Evolutionary conservation across 2,797 vertebrate genomes (phyloP).

Genomic region (Mycteria americana): DNA sequence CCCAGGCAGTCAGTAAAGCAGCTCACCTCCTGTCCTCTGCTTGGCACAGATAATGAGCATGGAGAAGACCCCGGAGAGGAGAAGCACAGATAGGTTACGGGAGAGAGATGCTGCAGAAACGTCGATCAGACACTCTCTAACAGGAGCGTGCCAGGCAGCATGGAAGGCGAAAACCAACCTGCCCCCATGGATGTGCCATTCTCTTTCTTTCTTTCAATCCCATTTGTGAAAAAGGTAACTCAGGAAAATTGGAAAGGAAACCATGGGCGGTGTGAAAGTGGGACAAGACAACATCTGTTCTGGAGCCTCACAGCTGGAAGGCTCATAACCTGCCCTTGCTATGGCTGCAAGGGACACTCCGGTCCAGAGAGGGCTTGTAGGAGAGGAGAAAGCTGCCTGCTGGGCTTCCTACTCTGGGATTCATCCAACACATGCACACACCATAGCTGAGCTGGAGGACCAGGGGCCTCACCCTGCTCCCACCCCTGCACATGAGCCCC

Average conservation of each 20-base stretch:
- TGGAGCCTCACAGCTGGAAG: not conserved
- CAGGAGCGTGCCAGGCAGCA: not conserved
- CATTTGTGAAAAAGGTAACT: not conserved
- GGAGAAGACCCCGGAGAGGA: not conserved
- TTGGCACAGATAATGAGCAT: not conserved
- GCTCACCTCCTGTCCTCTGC: not conserved
- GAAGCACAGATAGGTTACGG: not conserved
- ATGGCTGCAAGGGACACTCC: not conserved
- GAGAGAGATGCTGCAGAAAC: not conserved
- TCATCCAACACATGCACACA: not conserved
- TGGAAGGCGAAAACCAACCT: not conserved
- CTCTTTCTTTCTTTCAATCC: not conserved
- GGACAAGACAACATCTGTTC: not conserved
- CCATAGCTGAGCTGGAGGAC: not conserved
- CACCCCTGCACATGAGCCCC: not conserved
- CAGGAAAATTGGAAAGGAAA: not conserved
- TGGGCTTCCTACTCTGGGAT: not conserved
- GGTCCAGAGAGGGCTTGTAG: not conserved
- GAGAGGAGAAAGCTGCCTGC: not conserved
- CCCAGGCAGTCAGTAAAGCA: not conserved
- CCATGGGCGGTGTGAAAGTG: not conserved
- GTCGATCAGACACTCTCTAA: not conserved
- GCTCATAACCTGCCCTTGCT: not conserved
- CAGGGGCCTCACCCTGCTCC: not conserved
- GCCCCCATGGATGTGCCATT: accelerated